Evolutionary conservation across 2,113 vertebrate species (phyloP).

Genomic region (Manacus vitellinus): DNA sequence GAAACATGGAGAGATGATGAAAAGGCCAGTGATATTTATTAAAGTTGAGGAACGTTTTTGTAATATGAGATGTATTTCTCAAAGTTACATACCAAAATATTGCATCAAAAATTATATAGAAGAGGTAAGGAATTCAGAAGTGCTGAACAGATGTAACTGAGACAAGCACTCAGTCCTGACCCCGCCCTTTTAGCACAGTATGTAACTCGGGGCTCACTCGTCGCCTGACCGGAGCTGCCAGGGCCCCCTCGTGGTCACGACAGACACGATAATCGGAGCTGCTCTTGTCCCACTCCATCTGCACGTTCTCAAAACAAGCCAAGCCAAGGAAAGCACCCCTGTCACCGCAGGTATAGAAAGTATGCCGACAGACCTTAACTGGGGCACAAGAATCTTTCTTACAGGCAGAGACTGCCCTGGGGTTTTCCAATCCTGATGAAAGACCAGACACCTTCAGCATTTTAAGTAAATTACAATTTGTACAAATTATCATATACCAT

Average conservation of each 20-base stretch:
- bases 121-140: not conserved
- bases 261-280: accelerated
- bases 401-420: not conserved
- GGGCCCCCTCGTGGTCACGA: not conserved
- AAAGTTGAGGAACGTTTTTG: not conserved
- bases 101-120: not conserved
- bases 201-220: accelerated
- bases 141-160: not conserved
- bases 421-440: not conserved
- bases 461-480: not conserved
- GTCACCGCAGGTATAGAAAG: accelerated
- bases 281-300: not conserved
- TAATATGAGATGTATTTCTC: not conserved
- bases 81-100: not conserved
- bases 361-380: accelerated
- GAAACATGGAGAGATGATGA: not conserved
- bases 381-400: not conserved
- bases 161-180: not conserved
- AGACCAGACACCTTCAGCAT: not conserved
- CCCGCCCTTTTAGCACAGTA: not conserved
- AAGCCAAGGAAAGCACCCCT: not conserved
- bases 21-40: not conserved
- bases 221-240: not conserved
- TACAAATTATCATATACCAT: not conserved
- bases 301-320: accelerated